Conservation (phyloP, 2,797 vertebrate species). For the Sphenodon punctatus region DNA sequence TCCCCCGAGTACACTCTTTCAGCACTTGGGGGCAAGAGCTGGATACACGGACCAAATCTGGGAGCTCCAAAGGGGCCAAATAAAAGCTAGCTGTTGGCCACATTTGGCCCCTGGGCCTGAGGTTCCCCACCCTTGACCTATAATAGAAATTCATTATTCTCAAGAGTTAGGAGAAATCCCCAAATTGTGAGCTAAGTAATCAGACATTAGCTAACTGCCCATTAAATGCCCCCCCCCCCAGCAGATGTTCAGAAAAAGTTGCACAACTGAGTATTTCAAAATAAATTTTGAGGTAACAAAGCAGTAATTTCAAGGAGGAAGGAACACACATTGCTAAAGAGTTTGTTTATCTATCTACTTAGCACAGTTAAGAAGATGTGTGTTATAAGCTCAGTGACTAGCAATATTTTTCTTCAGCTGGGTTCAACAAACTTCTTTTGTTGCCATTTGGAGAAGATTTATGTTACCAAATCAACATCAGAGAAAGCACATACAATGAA, state of each 20-base stretch:
- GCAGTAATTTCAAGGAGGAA: neutral
- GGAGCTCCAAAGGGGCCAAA: too few relatives aligned
- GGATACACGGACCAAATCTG: too few relatives aligned
- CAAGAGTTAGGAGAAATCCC: neutral
- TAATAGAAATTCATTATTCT: too few relatives aligned
- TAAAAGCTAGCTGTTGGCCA: neutral
- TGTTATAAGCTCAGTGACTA: too few relatives aligned
- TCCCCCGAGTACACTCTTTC: too few relatives aligned
- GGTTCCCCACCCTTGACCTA: neutral
- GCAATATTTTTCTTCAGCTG: too few relatives aligned
- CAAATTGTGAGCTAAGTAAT: neutral
- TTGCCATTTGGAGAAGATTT: too few relatives aligned
- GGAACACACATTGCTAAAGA: conserved; percentile 32
- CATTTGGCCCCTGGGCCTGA: neutral
- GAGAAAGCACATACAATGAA: too few relatives aligned
- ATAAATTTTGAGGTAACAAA: neutral
- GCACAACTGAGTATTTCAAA: conserved; percentile 1
- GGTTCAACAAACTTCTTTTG: too few relatives aligned
- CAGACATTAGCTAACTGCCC: neutral
- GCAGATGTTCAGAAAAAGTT: conserved; percentile 13
- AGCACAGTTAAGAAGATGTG: conserved; percentile 3
- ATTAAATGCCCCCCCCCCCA: neutral
- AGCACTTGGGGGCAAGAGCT: too few relatives aligned
- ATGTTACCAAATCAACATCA: too few relatives aligned
- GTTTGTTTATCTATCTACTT: conserved; percentile 11